Conservation (phyloP, 2,797 vertebrate species). For the Percopsis omiscomaycus region DNA sequence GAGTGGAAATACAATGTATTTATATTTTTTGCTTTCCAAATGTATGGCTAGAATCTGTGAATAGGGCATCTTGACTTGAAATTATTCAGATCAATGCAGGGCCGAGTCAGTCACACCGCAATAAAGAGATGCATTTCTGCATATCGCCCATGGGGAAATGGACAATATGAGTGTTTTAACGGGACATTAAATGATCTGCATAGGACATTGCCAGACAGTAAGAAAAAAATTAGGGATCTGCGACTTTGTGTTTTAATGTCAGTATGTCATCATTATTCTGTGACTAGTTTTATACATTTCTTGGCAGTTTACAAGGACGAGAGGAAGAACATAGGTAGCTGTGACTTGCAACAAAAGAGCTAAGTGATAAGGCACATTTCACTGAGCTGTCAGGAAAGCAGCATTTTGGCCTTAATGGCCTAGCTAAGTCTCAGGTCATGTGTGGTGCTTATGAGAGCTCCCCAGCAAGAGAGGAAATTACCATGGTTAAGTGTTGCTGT, state of each 20-base stretch:
- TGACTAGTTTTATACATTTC: conserved; percentile 13
- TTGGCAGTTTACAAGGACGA: conserved; percentile 7
- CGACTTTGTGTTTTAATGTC: neutral
- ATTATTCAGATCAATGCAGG: neutral
- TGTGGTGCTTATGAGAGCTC: too few relatives aligned
- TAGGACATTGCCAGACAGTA: neutral
- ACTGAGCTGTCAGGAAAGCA: too few relatives aligned
- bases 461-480: too few relatives aligned
- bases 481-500: too few relatives aligned
- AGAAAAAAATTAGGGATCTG: neutral
- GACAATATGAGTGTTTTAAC: conserved; percentile 1
- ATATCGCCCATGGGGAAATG: neutral
- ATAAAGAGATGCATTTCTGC: neutral
- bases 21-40: too few relatives aligned
- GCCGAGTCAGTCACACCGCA: neutral
- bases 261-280: neutral
- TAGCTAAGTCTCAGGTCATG: too few relatives aligned
- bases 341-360: too few relatives aligned
- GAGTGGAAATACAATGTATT: too few relatives aligned
- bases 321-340: neutral
- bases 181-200: neutral
- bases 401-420: too few relatives aligned
- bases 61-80: neutral
- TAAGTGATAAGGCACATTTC: too few relatives aligned
- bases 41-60: neutral